Conservation (phyloP, 2,113 vertebrate species). For the Macaca mulatta region DNA sequence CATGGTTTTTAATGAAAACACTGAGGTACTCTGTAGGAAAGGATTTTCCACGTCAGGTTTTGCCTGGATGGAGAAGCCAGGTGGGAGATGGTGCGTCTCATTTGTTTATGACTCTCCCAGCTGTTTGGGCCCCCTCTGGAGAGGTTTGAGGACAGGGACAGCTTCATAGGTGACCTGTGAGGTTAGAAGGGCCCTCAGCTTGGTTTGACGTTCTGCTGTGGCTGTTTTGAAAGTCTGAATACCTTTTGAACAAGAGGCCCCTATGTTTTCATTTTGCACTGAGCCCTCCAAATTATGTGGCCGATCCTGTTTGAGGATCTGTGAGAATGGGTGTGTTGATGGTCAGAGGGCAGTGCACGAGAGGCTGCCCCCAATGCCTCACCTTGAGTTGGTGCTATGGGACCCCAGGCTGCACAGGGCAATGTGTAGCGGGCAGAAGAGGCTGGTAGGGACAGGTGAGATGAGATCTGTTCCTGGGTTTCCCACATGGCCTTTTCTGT, state of each 20-base stretch:
- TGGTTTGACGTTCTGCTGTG: background rate
- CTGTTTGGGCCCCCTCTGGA: no score
- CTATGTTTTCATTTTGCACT: background rate
- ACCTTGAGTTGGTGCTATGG: background rate
- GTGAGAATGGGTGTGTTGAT: background rate
- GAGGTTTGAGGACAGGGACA: background rate
- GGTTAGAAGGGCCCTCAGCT: background rate
- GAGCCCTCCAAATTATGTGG: background rate
- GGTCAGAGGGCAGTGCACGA: background rate
- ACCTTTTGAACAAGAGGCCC: background rate
- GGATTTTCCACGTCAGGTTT: background rate
- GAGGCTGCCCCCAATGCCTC: background rate
- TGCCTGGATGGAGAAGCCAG: background rate
- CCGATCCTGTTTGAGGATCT: background rate
- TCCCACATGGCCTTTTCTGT: background rate
- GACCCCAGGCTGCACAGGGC: background rate
- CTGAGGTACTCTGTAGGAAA: background rate
- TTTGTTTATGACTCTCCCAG: background rate
- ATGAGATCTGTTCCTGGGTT: background rate
- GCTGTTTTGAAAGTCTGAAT: background rate
- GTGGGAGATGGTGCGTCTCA: background rate
- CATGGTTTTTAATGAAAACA: constrained; percentile 59
- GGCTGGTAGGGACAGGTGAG: no score
- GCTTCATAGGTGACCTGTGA: background rate
- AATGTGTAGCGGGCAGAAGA: background rate